These are phyloP conservation scores for Umimayanthus kanabou DNA, from an alignment of 92 coral and sea anemone genomes.

Conservation along the genomic window DNA sequence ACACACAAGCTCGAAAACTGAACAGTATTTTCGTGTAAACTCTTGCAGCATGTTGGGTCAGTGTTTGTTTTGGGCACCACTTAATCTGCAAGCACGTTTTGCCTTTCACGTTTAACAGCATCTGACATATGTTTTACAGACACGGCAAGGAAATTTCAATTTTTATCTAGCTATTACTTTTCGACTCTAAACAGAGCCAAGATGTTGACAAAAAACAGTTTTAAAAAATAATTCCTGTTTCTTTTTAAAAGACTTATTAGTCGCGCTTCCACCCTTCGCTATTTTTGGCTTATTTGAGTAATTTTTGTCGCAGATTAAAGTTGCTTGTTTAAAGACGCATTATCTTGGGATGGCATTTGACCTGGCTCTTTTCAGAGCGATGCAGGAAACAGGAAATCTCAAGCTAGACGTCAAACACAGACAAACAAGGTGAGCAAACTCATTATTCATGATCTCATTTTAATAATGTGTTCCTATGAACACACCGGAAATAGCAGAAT, in stretches of 20 bases:
- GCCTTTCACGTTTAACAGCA: neutral
- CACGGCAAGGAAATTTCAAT: neutral
- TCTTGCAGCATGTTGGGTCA: neutral
- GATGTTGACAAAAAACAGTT: neutral
- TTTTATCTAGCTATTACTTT: neutral
- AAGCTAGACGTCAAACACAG: constrained; percentile 69
- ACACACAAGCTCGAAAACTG: neutral
- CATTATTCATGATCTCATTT: constrained; percentile 67
- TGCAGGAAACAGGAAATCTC: constrained; percentile 71
- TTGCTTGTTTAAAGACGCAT: constrained; percentile 41
- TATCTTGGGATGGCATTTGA: constrained; percentile 56
- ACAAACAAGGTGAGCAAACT: constrained; percentile 52
- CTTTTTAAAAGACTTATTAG: neutral
- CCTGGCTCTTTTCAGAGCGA: constrained; percentile 37
- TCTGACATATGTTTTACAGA: neutral
- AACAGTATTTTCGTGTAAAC: neutral
- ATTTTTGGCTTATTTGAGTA: constrained; percentile 7
- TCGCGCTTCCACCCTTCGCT: neutral
- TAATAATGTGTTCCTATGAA: constrained; percentile 62
- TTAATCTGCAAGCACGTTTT: neutral
- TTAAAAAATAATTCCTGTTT: neutral
- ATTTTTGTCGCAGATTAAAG: constrained; percentile 4
- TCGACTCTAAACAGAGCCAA: neutral
- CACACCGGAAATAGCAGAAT: constrained; percentile 79
- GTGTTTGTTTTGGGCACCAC: neutral